phyloP scores from a whole-genome alignment of 2,113 vertebrate species.

The Hippoglossus stenolepis region DNA sequence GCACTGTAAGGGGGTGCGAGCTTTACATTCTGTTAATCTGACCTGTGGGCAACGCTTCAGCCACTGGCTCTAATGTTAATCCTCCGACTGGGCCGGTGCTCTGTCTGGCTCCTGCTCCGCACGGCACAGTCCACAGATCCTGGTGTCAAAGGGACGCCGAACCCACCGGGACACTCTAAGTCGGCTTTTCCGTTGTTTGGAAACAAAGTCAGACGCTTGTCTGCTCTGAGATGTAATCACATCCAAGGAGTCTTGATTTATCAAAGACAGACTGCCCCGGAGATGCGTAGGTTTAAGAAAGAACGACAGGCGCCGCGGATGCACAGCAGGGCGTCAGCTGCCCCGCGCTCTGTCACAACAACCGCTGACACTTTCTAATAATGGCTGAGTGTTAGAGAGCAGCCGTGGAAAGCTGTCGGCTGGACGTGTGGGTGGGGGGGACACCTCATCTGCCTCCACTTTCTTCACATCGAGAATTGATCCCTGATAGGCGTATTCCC shows the following conservation, averaged over 20 bases:
- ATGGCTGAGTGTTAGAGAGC: constrained; percentile 28
- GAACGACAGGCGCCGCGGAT: constrained; percentile 5
- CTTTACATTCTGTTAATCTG: constrained; percentile 74
- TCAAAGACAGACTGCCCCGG: constrained; percentile 21
- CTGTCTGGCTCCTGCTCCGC: constrained; percentile 22
- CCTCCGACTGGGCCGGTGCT: constrained; percentile 51
- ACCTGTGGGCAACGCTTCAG: constrained; percentile 70
- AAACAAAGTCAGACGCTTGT: constrained; percentile 47
- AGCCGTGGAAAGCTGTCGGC: neutral
- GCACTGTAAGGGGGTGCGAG: constrained; percentile 39
- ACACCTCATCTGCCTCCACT: constrained; percentile 5
- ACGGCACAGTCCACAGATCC: constrained; percentile 38
- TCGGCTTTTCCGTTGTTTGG: constrained; percentile 38
- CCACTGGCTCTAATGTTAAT: constrained; percentile 70
- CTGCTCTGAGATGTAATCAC: constrained; percentile 29
- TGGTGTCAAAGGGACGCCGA: constrained; percentile 41
- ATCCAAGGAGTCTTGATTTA: neutral
- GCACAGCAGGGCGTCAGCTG: neutral
- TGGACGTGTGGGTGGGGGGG: constrained; percentile 8
- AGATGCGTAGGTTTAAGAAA: constrained; percentile 29
- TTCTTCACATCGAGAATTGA: neutral
- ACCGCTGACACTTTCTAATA: constrained; percentile 8
- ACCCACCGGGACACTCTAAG: constrained; percentile 31
- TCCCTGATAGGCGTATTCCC: neutral
- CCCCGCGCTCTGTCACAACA: constrained; percentile 12